Evolutionary conservation across 2,888 invertebrate species (phyloP), one percentile per base, ranked within the genome.

Genomic region (Lissocephala sabroskyi): DNA sequence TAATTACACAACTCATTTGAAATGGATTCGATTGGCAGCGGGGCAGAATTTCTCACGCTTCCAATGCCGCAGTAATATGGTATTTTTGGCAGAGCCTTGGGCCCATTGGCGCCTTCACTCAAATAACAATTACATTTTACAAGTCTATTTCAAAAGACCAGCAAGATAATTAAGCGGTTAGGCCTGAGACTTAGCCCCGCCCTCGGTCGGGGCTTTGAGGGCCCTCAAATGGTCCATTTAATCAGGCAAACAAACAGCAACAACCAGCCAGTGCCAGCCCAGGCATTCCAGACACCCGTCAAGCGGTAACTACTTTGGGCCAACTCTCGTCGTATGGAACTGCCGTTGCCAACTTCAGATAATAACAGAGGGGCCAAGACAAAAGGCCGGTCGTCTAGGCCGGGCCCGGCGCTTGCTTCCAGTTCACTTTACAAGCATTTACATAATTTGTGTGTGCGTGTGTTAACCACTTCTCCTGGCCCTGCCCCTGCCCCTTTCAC

Each of bases 81-180:
- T 30, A 9, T 29, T 9, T 29, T 41, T n/a, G n/a, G n/a, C n/a
- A n/a, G n/a, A n/a, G n/a, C n/a, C n/a, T n/a, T n/a, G n/a, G n/a
- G n/a, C n/a, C n/a, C n/a, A n/a, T n/a, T n/a, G n/a, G n/a, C n/a
- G n/a, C n/a, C n/a, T n/a, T n/a, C n/a, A n/a, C n/a, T n/a, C n/a
- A n/a, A n/a, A 62, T 74, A 77, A 62, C 77, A 77, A 74, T 74
- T 71, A 74, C 71, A 74, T 59, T 65, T 63, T 59, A 70, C 71
- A 70, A 66, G 64, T 70, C 65, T 74, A 77, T 77, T 70, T 68
- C 68, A 67, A 65, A 71, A 46, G 51, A 56, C 16, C 5, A 10
- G 26, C 16, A 13, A 23, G 39, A 56, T 59, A 59, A 59, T 59
- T 59, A 59, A 59, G 59, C 37, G 49, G 55, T 59, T 49, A 59